Base-by-base conservation (phyloP, 2,113 vertebrate genomes). In the Semnornis frantzii region DNA sequence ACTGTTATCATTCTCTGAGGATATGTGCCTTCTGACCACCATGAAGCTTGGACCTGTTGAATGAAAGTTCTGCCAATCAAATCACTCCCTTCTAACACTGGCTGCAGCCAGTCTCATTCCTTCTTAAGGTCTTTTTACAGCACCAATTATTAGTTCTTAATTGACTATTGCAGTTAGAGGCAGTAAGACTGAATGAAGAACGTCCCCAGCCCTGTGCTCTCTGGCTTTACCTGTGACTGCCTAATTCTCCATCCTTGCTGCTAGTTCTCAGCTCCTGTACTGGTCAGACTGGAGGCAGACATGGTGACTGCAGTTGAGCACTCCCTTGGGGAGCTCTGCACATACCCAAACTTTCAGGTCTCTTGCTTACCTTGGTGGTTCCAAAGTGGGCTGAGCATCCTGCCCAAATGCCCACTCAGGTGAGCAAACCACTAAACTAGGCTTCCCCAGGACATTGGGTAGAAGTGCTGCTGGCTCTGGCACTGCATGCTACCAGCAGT, bases 321-420 rank as follows among this genome's bases (percentile, higher is more conserved):
- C 16, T 39, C 24, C 1, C 3, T 1, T 0, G 21, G 24, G 25
- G 21, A 37, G 12, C 15, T 44, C 28, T 0, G 2, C 9, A 0
- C 1, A 4, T n/a, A 27, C 23, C n/a, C 23, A 8, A 1, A 19
- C 28, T 37, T 15, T 28, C 2, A 12, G 33, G 14, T 18, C 23
- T 17, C 79, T 78, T 3, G 0, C 15, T n/a, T 20, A 19, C 31
- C 23, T 9, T 3, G 8, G 10, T 69, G 33, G 7, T 54, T 34
- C 64, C 42, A 12, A 52, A 70, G 15, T 18, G 19, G 25, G 17
- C 10, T 42, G 64, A 54, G 44, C 15, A 6, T 66, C 71, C 44
- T 12, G 19, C 74, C 46, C 23, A 31, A 4, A 9, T n/a, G 25
- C 65, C 48, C 17, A 31, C 28, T 58, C 30, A 58, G 13, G 46